Conservation (phyloP, 2,797 vertebrate genomes). For the Microcaecilia unicolor region DNA sequence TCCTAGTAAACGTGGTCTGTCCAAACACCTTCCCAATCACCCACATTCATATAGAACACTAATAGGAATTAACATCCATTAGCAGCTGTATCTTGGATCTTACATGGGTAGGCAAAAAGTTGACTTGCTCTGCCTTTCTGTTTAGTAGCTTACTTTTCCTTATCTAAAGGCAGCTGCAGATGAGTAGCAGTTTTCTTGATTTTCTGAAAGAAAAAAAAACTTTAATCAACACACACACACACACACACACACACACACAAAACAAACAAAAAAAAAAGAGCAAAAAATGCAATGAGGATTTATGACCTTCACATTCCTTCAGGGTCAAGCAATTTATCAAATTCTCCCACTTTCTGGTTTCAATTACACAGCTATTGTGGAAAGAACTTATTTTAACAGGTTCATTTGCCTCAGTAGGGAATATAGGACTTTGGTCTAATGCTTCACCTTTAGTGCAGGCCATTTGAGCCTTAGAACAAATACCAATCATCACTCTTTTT, state of each 20-base stretch:
- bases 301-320: slow-evolving; percentile 94
- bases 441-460: slow-evolving; percentile 68
- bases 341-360: slow-evolving; percentile 97
- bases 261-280: slow-evolving; percentile 26
- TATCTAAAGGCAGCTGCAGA: slow-evolving; percentile 17
- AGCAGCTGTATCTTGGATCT: slow-evolving; percentile 4
- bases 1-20: too few species aligned
- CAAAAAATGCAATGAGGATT: slow-evolving; percentile 83
- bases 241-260: too few species aligned
- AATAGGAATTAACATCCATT: slow-evolving; percentile 17
- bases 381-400: slow-evolving; percentile 96
- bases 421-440: slow-evolving; percentile 79
- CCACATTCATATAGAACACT: too few species aligned
- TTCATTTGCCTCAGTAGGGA: slow-evolving; percentile 96
- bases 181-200: slow-evolving; percentile 35
- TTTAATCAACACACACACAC: slow-evolving; percentile 56
- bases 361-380: slow-evolving; percentile 95
- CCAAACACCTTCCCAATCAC: too few species aligned
- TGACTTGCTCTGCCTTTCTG: slow-evolving; percentile 15
- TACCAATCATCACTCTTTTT: slow-evolving; percentile 66
- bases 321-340: slow-evolving; percentile 98
- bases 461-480: slow-evolving; percentile 76
- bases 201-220: slow-evolving; percentile 47
- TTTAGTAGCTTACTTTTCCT: slow-evolving; percentile 37
- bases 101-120: slow-evolving; percentile 8